Percentiles rank a stretch among this genome's conserved stretches.
Evolutionary conservation across 1,140 invertebrate species (phyloP).

Genomic region (Scaptodrosophila lebanonensis): DNA sequence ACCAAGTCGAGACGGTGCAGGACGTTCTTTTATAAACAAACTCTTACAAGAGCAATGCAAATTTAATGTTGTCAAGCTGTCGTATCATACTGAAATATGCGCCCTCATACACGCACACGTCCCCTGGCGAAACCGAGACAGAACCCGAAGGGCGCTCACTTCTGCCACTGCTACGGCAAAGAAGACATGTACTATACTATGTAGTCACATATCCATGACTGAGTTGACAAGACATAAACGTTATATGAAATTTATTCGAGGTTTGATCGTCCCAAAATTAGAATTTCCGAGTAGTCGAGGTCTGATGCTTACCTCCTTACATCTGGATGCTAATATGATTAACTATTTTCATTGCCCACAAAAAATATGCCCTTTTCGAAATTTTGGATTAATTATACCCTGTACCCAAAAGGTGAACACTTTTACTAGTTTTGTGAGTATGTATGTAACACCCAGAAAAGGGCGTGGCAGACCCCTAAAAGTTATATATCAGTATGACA

Average conservation of each 20-base stretch:
- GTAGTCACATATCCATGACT: conserved; percentile 57
- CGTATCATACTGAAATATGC: conserved; percentile 72
- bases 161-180: conserved; percentile 14
- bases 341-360: conserved; percentile 15
- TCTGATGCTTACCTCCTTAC: too few species aligned
- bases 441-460: too few species aligned
- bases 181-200: conserved; percentile 26
- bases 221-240: conserved; percentile 48
- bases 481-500: too few species aligned
- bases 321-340: conserved; percentile 51
- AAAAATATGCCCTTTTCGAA: too few species aligned
- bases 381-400: too few species aligned
- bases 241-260: conserved; percentile 54
- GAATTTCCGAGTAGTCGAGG: too few species aligned
- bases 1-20: not conserved
- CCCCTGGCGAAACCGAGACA: not conserved
- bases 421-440: too few species aligned
- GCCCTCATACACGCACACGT: not conserved
- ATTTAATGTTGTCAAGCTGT: conserved; percentile 74
- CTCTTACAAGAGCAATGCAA: conserved; percentile 71
- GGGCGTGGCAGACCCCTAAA: too few species aligned
- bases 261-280: too few species aligned
- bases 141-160: conserved; percentile 14
- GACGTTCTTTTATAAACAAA: conserved; percentile 57
- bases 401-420: too few species aligned